These are phyloP conservation scores for Pardalotus punctatus DNA, from an alignment of 2,113 vertebrate species.

Conservation along the genomic window DNA sequence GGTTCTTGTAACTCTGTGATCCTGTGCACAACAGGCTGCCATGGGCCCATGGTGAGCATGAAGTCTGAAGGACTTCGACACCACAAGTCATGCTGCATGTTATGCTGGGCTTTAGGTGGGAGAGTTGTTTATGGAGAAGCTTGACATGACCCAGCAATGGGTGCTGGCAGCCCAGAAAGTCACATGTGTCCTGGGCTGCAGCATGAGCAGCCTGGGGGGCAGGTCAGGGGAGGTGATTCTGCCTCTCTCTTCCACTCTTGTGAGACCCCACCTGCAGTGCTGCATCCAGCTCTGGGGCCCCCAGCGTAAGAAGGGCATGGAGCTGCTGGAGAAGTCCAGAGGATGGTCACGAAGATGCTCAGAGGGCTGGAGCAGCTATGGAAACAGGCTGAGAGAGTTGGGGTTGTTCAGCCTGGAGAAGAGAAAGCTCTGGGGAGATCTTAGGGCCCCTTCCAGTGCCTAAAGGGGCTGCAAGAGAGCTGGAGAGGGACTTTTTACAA, in stretches of 20 bases:
- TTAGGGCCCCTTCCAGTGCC: not conserved
- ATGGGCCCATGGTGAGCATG: rapidly evolving
- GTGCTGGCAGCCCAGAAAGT: not conserved
- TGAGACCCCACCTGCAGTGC: not conserved
- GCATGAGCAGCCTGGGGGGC: rapidly evolving
- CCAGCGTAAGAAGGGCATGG: rapidly evolving
- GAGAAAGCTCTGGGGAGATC: not conserved
- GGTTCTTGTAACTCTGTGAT: not conserved
- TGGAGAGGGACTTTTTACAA: not conserved
- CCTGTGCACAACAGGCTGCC: not conserved
- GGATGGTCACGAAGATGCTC: too few species aligned
- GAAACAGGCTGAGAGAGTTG: not conserved
- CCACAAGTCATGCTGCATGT: too few species aligned
- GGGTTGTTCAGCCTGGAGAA: not conserved
- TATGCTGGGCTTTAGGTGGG: not conserved
- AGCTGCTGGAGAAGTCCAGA: not conserved
- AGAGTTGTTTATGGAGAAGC: not conserved
- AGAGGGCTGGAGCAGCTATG: not conserved
- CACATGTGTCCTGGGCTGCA: not conserved
- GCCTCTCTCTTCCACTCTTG: rapidly evolving
- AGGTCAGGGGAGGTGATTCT: not conserved
- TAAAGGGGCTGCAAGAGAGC: not conserved
- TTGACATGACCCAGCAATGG: too few species aligned
- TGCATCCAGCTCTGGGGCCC: not conserved
- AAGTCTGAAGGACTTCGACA: not conserved